phyloP scores from a whole-genome alignment of 2,888 invertebrate species.

The Scelioninae gen. 1 region DNA sequence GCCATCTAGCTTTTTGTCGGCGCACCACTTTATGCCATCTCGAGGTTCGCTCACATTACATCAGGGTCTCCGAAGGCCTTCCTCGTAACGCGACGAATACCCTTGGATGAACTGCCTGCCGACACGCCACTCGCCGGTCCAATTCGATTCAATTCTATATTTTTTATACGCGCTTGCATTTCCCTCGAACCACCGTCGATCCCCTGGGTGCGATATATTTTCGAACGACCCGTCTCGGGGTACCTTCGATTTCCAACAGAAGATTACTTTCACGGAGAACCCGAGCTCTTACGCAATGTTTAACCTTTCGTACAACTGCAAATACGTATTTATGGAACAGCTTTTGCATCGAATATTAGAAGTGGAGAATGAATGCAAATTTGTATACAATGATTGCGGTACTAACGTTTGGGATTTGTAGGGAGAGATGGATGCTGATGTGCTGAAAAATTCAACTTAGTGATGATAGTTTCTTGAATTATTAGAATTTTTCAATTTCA shows the following conservation, averaged over 20 bases:
- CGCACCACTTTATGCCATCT: slow-evolving; percentile 73
- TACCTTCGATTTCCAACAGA: slow-evolving; percentile 74
- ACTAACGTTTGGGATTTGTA: slow-evolving; percentile 9
- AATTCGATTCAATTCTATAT: slow-evolving; percentile 79
- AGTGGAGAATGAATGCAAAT: slow-evolving; percentile 27
- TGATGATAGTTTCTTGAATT: too few species aligned
- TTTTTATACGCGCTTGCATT: slow-evolving; percentile 67
- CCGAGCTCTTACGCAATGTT: slow-evolving; percentile 42
- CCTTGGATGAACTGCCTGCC: slow-evolving; percentile 81
- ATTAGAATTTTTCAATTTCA: too few species aligned
- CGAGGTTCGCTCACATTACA: slow-evolving; percentile 75
- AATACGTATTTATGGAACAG: slow-evolving; percentile 53
- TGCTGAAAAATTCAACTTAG: slow-evolving; percentile 7
- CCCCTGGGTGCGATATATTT: slow-evolving; percentile 83
- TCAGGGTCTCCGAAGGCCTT: slow-evolving; percentile 75
- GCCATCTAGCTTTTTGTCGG: slow-evolving; percentile 38
- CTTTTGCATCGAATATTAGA: slow-evolving; percentile 45
- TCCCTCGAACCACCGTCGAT: slow-evolving; percentile 65
- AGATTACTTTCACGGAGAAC: slow-evolving; percentile 65
- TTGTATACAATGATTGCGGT: slow-evolving; percentile 15
- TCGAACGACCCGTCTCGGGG: slow-evolving; percentile 78
- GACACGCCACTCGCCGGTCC: slow-evolving; percentile 80
- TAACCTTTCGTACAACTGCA: slow-evolving; percentile 42
- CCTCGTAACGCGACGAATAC: slow-evolving; percentile 76
- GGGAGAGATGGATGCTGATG: neutral